Base-by-base conservation (phyloP, 2,888 invertebrate species). In the Drepanosiphum platanoidis region DNA sequence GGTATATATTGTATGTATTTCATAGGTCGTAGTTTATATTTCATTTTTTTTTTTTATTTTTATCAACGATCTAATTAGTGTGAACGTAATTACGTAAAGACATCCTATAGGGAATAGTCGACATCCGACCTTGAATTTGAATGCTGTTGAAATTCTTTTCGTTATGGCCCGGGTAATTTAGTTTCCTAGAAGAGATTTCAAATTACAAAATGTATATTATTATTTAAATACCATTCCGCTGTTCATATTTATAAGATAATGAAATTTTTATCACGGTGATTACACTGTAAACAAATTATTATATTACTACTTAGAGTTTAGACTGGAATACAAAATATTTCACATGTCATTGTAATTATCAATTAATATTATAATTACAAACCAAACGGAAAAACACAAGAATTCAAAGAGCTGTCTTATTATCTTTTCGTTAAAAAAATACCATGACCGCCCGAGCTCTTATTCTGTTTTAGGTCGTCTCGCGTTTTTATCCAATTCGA, bases 61-160 rank as follows among this genome's bases (percentile, higher is more conserved):
- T 52, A 18, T 8, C 52, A 52, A 52, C 22, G 22, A 18, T 52
- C 77, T 36, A 32, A 74, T 71, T 71, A 39, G 39, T 39, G 71
- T 36, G 27, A 15, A 27, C 39, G 9, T 71, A 71, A 71, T 39
- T 71, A 71, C 71, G 71, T 39, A 39, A 66, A 66, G 27, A 71
- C 39, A 39, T 71, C 71, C 39, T 39, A n/a, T n/a, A 71, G 27
- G n/a, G 39, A 39, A 39, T 39, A 36, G 39, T 39, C 3, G 39
- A 1, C 27, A 27, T 71, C 39, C 71, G 27, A 39, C 39, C 39
- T 71, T 71, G 39, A 71, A 39, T 71, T 71, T 27, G 39, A 71
- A 39, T 39, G 27, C 27, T 71, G 39, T 71, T 39, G 39, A 71
- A 71, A 71, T 39, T 27, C 39, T 71, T 68, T 71, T 39, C 71